phyloP scores from a whole-genome alignment of 2,888 invertebrate species.

The Frankliniella fusca region DNA sequence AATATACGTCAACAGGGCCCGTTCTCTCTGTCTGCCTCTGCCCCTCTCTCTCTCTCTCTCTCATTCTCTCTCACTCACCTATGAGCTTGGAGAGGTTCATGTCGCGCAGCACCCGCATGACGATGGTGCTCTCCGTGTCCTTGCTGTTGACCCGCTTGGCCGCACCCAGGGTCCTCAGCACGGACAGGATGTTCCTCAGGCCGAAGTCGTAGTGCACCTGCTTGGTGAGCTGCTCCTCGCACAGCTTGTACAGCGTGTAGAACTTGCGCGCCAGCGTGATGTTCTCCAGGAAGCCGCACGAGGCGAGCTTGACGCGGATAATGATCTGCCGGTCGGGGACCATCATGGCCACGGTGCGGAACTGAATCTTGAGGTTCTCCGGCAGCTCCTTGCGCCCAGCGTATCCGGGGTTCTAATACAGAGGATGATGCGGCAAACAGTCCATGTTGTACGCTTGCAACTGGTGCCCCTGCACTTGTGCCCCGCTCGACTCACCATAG shows the following conservation, averaged over 20 bases:
- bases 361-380: slow-evolving; percentile 95
- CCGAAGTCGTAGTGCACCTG: slow-evolving; percentile 98
- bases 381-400: slow-evolving; percentile 94
- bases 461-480: neutral
- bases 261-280: slow-evolving; percentile 92
- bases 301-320: slow-evolving; percentile 91
- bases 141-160: slow-evolving; percentile 85
- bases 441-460: slow-evolving; percentile 1
- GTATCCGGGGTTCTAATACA: slow-evolving; percentile 90
- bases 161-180: slow-evolving; percentile 85
- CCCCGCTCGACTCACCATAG: slow-evolving; percentile 66
- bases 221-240: slow-evolving; percentile 95
- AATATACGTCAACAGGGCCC: neutral
- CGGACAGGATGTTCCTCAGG: slow-evolving; percentile 89
- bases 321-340: slow-evolving; percentile 96
- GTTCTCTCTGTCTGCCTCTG: neutral
- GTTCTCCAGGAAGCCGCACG: slow-evolving; percentile 93
- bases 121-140: slow-evolving; percentile 92
- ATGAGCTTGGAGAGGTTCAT: slow-evolving; percentile 97
- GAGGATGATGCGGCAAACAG: slow-evolving; percentile 35
- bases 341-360: slow-evolving; percentile 98
- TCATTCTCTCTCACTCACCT: slow-evolving; percentile 43
- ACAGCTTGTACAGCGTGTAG: slow-evolving; percentile 92
- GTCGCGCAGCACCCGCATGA: slow-evolving; percentile 93
- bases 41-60: too few species aligned